These are phyloP conservation scores for Xiphophorus couchianus DNA, from an alignment of 2,113 vertebrate genomes.

Conservation along the genomic window DNA sequence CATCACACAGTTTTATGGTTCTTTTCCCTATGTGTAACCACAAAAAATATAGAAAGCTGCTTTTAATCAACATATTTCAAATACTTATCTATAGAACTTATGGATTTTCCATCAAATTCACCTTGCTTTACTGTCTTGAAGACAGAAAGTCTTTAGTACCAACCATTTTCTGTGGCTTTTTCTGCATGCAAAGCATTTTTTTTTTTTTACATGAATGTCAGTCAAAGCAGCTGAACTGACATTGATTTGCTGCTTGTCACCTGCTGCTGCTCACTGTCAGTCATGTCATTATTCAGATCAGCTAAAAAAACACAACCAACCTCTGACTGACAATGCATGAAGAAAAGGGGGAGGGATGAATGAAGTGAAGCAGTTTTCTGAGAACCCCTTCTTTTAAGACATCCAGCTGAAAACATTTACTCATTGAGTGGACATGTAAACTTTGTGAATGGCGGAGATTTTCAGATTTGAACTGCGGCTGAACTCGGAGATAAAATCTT, in stretches of 20 bases:
- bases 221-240: conserved; percentile 4
- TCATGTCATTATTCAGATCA: conserved; percentile 29
- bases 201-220: conserved; percentile 23
- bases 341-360: background rate
- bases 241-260: conserved; percentile 9
- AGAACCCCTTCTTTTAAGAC: background rate
- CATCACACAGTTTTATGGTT: conserved; percentile 7
- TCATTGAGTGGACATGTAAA: conserved; percentile 15
- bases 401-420: conserved; percentile 38
- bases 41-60: background rate
- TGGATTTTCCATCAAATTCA: background rate
- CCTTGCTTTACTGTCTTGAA: background rate
- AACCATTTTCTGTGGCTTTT: background rate
- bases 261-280: conserved; percentile 32
- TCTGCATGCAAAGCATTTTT: conserved; percentile 11
- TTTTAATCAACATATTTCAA: background rate
- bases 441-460: conserved; percentile 18
- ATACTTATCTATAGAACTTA: background rate
- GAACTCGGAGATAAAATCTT: conserved; percentile 3
- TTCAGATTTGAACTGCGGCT: conserved; percentile 14
- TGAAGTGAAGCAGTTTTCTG: background rate
- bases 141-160: background rate
- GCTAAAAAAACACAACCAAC: conserved; percentile 20
- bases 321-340: conserved; percentile 18
- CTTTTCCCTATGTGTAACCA: background rate